Base-by-base conservation (phyloP, 2,888 invertebrate species). In the Drosophila mimica region DNA sequence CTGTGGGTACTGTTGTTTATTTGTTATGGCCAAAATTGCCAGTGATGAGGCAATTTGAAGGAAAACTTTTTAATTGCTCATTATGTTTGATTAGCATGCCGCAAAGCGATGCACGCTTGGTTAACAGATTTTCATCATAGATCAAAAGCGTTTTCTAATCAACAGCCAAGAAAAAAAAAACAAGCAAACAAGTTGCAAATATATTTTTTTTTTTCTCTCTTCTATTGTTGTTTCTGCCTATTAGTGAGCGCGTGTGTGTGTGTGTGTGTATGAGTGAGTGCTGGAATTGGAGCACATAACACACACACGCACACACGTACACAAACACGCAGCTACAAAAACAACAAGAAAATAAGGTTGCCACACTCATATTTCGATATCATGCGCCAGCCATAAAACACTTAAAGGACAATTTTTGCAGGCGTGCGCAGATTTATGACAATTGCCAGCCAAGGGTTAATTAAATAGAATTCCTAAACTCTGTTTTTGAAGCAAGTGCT, bases 341-440 rank as follows among this genome's bases (percentile, higher is more conserved):
- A 54, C 52, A 64, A 65, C 53, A 68, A 52, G 51, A 69, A 40
- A 31, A 40, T 56, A 56, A 56, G 38, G 28, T 30, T 38, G 54
- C 57, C 48, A n/a, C 25, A 46, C 68, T 65, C 74, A 56, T 49
- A 56, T 64, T 75, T 65, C 64, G 54, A 67, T 69, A 79, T 67
- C 81, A 81, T 85, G 85, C 65, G 77, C 64, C 79, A 68, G 79
- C 84, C 82, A 85, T 89, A 87, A 89, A 89, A 85, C 90, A 87
- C 83, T 90, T 90, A 90, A 81, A 79, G 73, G 74, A 79, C 82
- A 76, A 89, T 89, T 89, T 86, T 40, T 71, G 72, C 71, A 70
- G 76, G 61, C 80, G 61, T 67, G 46, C 63, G 63, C 68, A 69
- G 75, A 79, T 79, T 73, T 74, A 73, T 71, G 69, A 64, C 70